Evolutionary conservation across 2,113 vertebrate species (phyloP).

Genomic region (Gnathonemus longibarbis): DNA sequence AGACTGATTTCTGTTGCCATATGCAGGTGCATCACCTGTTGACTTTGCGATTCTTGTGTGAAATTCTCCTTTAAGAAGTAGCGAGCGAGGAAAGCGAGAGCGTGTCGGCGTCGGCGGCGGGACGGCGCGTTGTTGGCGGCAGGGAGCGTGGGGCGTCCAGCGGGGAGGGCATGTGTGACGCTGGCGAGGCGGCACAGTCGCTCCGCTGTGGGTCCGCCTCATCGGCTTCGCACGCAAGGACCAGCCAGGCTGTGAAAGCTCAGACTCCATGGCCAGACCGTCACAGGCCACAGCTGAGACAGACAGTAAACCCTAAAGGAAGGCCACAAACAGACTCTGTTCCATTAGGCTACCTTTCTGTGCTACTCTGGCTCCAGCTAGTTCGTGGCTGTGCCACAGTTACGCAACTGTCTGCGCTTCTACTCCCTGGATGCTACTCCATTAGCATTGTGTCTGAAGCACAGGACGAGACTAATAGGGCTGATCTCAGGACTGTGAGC

Average conservation of each 20-base stretch:
- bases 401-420: neutral
- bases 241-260: neutral
- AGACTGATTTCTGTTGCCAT: no score
- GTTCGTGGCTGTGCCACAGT: neutral
- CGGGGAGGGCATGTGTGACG: neutral
- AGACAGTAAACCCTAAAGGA: neutral
- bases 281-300: neutral
- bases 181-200: neutral
- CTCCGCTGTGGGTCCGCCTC: neutral
- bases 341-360: neutral
- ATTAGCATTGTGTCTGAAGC: neutral
- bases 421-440: neutral
- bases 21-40: neutral
- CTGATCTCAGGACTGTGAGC: neutral
- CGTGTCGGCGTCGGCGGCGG: neutral
- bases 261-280: neutral
- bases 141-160: neutral
- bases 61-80: neutral
- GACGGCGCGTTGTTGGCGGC: neutral
- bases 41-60: neutral
- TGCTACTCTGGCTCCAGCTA: neutral
- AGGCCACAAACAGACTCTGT: neutral
- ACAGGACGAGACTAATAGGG: neutral
- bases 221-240: neutral
- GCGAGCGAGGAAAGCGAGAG: neutral